phyloP scores from a whole-genome alignment of 2,888 invertebrate genomes.

The Drosophila merina region DNA sequence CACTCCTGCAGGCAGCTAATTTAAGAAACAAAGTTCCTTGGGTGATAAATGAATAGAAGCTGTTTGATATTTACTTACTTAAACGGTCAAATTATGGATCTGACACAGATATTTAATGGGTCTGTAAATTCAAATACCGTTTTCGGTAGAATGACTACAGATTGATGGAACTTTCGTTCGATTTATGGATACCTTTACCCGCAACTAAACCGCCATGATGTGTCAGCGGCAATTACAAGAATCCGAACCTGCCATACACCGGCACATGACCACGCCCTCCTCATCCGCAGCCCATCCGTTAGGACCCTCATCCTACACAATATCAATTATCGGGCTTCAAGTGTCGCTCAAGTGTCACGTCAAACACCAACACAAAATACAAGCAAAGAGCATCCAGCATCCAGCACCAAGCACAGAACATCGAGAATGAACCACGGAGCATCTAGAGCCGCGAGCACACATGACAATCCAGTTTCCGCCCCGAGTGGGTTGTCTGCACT shows the following conservation, averaged over 20 bases:
- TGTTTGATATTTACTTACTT: not conserved
- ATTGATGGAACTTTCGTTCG: constrained; percentile 11
- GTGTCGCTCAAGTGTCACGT: constrained; percentile 77
- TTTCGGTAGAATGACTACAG: not conserved
- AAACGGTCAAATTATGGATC: not conserved
- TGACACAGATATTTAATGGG: too few species aligned
- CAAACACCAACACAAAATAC: constrained; percentile 62
- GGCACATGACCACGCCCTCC: constrained; percentile 29
- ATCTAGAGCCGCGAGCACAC: constrained; percentile 30
- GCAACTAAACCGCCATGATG: constrained; percentile 46
- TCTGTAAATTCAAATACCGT: too few species aligned
- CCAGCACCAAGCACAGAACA: constrained; percentile 14
- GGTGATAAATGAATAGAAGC: not conserved
- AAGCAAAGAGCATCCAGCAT: constrained; percentile 38
- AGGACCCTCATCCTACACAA: constrained; percentile 41
- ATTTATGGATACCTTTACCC: constrained; percentile 14
- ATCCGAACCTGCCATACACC: constrained; percentile 30
- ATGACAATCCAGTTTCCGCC: constrained; percentile 46
- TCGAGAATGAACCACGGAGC: constrained; percentile 4
- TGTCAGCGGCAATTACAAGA: constrained; percentile 66
- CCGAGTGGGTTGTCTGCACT: constrained; percentile 29
- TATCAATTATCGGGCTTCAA: constrained; percentile 76
- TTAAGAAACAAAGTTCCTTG: not conserved
- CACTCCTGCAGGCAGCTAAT: not conserved
- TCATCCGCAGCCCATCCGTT: constrained; percentile 10